These are phyloP conservation scores for Cyphomyrus plagiostoma DNA, from an alignment of 2,113 vertebrate species.

Conservation along the genomic window DNA sequence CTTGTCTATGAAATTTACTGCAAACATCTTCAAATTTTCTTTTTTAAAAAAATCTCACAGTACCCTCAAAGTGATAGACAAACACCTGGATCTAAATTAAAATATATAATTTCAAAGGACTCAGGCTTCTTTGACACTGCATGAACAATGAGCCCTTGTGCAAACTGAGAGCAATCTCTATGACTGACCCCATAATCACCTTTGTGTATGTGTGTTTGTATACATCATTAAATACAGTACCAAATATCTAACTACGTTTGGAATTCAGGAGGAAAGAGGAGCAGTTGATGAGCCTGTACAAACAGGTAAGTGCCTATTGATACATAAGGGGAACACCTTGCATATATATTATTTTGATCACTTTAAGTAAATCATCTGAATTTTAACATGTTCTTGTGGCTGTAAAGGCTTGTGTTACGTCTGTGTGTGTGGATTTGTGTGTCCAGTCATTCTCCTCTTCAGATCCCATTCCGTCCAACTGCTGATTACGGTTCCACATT, in stretches of 20 bases:
- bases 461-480: no score
- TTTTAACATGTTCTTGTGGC: neutral
- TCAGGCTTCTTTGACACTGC: neutral
- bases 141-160: neutral
- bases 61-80: neutral
- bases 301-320: neutral
- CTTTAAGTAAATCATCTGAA: neutral
- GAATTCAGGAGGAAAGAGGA: neutral
- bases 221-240: neutral
- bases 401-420: neutral
- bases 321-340: neutral
- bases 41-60: neutral
- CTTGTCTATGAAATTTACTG: neutral
- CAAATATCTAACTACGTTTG: neutral
- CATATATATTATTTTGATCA: neutral
- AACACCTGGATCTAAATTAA: neutral
- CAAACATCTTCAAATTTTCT: neutral
- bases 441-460: no score
- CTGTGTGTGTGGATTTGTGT: no score
- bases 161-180: neutral
- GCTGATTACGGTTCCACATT: no score
- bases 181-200: neutral
- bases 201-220: neutral
- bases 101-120: neutral
- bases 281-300: neutral